phyloP scores from a whole-genome alignment of 1,140 invertebrate species.

The Conus ventricosus region DNA sequence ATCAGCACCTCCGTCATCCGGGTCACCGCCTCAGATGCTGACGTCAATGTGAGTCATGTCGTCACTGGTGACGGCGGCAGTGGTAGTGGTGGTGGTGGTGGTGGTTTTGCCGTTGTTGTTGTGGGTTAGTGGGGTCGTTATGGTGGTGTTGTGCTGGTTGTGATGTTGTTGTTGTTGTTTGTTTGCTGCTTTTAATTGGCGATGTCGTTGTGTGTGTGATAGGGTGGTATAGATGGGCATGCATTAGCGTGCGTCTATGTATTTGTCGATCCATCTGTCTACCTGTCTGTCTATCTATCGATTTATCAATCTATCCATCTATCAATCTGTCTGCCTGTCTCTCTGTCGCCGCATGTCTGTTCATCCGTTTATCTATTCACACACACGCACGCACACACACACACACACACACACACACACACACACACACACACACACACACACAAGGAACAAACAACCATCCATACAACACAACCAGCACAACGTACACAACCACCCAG shows the following conservation, averaged over 20 bases:
- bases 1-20: constrained; percentile 45
- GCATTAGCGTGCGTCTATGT: background rate
- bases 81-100: constrained; percentile 16
- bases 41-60: constrained; percentile 53
- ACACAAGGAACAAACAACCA: no score
- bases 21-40: constrained; percentile 57
- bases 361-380: no score
- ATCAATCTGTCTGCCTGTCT: background rate
- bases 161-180: background rate
- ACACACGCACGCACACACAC: no score
- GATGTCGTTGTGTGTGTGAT: background rate
- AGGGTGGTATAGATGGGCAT: background rate
- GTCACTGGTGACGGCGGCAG: background rate
- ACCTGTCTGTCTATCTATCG: background rate
- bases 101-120: no score
- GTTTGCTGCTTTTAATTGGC: background rate
- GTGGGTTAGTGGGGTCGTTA: no score
- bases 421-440: no score
- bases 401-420: no score
- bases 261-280: background rate
- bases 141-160: background rate
- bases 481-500: no score
- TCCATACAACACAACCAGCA: no score
- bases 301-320: background rate
- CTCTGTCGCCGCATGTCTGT: background rate